These are phyloP conservation scores for Lissocephala sabroskyi DNA, from an alignment of 2,888 invertebrate species.

Conservation along the genomic window DNA sequence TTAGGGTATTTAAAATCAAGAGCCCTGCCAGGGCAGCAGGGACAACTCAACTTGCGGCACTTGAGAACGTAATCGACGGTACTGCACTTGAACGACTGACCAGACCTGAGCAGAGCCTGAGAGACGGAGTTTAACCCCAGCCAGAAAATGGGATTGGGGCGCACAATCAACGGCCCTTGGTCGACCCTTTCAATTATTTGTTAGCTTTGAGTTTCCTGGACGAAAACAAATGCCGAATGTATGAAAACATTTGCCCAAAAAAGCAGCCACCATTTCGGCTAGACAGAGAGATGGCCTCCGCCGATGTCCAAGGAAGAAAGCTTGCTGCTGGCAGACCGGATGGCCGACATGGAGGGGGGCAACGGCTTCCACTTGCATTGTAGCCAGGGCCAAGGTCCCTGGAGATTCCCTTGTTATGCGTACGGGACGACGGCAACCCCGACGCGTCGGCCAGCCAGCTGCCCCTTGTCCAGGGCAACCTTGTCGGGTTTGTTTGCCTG, in stretches of 20 bases:
- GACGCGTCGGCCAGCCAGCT: constrained; percentile 21
- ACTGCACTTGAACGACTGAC: constrained; percentile 59
- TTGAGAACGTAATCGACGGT: constrained; percentile 61
- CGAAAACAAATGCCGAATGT: constrained; percentile 50
- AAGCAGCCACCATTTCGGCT: constrained; percentile 14
- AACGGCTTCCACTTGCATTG: no score
- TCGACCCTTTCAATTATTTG: constrained; percentile 60
- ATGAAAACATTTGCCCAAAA: constrained; percentile 36
- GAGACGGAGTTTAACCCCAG: constrained; percentile 7
- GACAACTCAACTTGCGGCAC: no score
- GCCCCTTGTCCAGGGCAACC: constrained; percentile 57
- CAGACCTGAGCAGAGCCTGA: constrained; percentile 5
- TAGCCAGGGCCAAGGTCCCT: constrained; percentile 43
- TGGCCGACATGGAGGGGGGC: no score
- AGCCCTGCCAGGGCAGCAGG: no score
- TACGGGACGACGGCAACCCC: constrained; percentile 23
- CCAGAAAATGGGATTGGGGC: constrained; percentile 11
- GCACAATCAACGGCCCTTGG: neutral
- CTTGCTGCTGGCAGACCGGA: no score
- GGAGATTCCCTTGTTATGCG: constrained; percentile 65
- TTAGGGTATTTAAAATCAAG: no score
- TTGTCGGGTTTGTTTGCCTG: neutral
- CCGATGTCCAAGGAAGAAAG: no score
- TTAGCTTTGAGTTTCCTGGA: constrained; percentile 20
- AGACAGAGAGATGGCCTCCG: constrained; percentile 21